Conservation (phyloP, 2,888 invertebrate species). For the Agelastica alni region DNA sequence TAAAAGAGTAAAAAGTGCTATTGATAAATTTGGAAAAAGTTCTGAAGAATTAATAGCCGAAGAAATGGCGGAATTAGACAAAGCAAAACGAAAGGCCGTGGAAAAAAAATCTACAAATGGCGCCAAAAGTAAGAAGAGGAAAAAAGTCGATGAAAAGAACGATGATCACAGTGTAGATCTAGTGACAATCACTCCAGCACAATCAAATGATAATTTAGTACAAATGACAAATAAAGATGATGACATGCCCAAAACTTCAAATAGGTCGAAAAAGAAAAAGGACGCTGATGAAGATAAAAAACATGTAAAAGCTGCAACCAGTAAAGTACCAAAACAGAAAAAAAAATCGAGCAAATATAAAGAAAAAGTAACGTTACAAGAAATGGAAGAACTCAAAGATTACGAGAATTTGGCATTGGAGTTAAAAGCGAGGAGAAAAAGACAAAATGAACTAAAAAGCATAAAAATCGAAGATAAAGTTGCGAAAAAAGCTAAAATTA, state of each 20-base stretch:
- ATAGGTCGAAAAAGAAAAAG: not conserved
- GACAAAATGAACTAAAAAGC: slow-evolving; percentile 26
- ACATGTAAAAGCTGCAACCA: not conserved
- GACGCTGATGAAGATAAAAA: slow-evolving; percentile 2
- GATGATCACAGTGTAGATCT: not conserved
- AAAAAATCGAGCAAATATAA: slow-evolving; percentile 31
- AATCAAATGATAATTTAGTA: not conserved
- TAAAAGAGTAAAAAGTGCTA: slow-evolving; percentile 79
- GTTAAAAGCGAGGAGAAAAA: slow-evolving; percentile 28
- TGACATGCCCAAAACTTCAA: slow-evolving; percentile 31
- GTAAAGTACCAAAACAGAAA: slow-evolving; percentile 29
- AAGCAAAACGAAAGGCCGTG: slow-evolving; percentile 24
- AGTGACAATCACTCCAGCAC: not conserved
- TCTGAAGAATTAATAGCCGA: slow-evolving; percentile 38
- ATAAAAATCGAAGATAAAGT: slow-evolving; percentile 8
- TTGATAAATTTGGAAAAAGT: slow-evolving; percentile 66
- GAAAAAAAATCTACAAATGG: slow-evolving; percentile 17
- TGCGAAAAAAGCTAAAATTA: slow-evolving; percentile 21
- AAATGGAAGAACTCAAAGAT: slow-evolving; percentile 29
- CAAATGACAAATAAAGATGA: slow-evolving; percentile 39
- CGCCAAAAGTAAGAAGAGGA: slow-evolving; percentile 6
- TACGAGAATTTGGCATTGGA: slow-evolving; percentile 29
- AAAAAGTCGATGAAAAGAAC: not conserved
- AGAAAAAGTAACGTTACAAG: slow-evolving; percentile 8
- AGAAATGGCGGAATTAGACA: slow-evolving; percentile 39